phyloP scores from a whole-genome alignment of 2,797 vertebrate genomes.

The Ptychobarbus kaznakovi region DNA sequence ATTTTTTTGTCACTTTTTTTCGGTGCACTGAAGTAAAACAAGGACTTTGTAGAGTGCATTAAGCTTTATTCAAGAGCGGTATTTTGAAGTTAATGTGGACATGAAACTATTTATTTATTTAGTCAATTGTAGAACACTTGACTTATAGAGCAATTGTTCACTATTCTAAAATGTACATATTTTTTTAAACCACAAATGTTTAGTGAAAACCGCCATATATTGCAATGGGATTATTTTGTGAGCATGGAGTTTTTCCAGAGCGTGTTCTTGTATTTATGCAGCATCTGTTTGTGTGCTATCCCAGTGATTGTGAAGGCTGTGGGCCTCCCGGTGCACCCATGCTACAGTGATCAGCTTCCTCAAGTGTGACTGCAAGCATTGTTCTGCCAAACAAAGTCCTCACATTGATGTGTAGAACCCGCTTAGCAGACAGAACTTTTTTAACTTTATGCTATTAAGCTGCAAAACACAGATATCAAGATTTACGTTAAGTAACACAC shows the following conservation, averaged over 20 bases:
- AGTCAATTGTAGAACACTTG: neutral
- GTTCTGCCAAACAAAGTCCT: slow-evolving; percentile 93
- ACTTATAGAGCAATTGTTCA: neutral
- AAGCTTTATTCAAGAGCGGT: neutral
- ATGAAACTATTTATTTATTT: neutral
- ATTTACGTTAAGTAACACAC: slow-evolving; percentile 1
- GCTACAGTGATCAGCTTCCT: slow-evolving; percentile 85
- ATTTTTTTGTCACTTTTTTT: no score
- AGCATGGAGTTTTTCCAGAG: slow-evolving; percentile 68
- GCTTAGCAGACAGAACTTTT: slow-evolving; percentile 25
- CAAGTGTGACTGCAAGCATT: slow-evolving; percentile 89
- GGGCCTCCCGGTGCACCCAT: slow-evolving; percentile 80
- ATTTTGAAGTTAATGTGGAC: neutral
- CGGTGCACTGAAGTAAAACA: neutral
- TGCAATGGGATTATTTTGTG: slow-evolving; percentile 18
- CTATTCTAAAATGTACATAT: neutral
- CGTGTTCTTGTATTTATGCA: slow-evolving; percentile 65
- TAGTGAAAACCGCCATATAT: neutral
- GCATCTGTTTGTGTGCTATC: slow-evolving; percentile 83
- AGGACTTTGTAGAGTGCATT: neutral
- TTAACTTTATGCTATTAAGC: slow-evolving; percentile 34
- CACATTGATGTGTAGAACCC: slow-evolving; percentile 85
- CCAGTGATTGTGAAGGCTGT: slow-evolving; percentile 79
- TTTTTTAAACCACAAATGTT: neutral
- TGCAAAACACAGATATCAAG: slow-evolving; percentile 52